These are phyloP conservation scores for Eubasilissa regina DNA, from an alignment of 1,140 invertebrate genomes.

Conservation along the genomic window DNA sequence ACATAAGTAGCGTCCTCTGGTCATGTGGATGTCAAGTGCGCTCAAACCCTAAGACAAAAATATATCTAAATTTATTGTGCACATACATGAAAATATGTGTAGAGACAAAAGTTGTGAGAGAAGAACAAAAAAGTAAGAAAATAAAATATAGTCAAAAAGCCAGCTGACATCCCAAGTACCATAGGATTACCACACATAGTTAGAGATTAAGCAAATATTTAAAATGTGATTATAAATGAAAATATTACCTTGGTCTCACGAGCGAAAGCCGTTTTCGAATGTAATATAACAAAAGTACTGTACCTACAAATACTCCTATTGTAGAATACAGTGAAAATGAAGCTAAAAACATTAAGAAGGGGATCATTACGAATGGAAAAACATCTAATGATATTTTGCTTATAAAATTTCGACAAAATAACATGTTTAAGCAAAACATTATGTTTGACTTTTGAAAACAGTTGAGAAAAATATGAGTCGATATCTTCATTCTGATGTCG, in stretches of 20 bases:
- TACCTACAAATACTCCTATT: constrained; percentile 74
- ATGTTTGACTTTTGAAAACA: constrained; percentile 17
- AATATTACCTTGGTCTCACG: constrained; percentile 68
- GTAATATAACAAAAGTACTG: constrained; percentile 76
- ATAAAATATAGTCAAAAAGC: no score
- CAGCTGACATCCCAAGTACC: no score
- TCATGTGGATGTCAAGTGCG: no score
- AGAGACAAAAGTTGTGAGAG: no score
- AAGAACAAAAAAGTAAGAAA: no score
- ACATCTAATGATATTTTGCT: constrained; percentile 67
- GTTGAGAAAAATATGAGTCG: constrained; percentile 33
- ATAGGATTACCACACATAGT: no score
- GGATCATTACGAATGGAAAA: constrained; percentile 77
- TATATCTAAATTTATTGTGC: no score
- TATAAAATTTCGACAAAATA: constrained; percentile 16
- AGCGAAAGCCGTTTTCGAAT: constrained; percentile 75
- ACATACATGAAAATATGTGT: no score
- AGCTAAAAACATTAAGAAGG: constrained; percentile 74
- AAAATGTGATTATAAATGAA: neutral
- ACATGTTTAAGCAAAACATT: constrained; percentile 22
- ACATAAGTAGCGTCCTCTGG: no score
- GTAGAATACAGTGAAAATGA: constrained; percentile 76
- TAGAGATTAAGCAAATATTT: no score
- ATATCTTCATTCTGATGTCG: constrained; percentile 19
- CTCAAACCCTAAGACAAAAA: no score